Evolutionary conservation across 1,140 invertebrate species (phyloP).

Genomic region (Drosophila arawakana): DNA sequence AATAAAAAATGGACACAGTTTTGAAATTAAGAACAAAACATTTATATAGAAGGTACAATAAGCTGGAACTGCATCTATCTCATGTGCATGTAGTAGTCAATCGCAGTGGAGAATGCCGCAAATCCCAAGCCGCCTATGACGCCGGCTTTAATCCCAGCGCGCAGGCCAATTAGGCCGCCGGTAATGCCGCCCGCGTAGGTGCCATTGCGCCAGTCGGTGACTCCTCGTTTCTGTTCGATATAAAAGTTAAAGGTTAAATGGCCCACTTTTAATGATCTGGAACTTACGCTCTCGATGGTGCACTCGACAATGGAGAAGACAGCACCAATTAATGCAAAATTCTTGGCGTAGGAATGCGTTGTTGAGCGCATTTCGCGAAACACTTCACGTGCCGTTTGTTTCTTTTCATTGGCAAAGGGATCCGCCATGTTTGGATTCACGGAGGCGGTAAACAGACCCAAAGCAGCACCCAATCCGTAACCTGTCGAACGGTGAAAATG

Average conservation of each 20-base stretch:
- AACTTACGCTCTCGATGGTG: constrained; percentile 92
- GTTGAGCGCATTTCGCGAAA: constrained; percentile 96
- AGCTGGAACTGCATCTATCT: constrained; percentile 56
- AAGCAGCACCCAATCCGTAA: constrained; percentile 95
- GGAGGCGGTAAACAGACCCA: constrained; percentile 97
- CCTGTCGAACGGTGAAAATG: constrained; percentile 86
- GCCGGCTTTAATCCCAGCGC: constrained; percentile 97
- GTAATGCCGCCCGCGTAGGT: constrained; percentile 97
- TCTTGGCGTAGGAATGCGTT: constrained; percentile 97
- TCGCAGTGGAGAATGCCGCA: constrained; percentile 97
- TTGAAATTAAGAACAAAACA: constrained; percentile 61
- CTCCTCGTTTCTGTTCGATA: constrained; percentile 91
- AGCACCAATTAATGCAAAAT: constrained; percentile 97
- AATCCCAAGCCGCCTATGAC: constrained; percentile 96
- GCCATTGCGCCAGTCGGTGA: constrained; percentile 98
- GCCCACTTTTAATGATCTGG: background rate
- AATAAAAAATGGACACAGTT: background rate
- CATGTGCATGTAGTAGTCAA: constrained; percentile 96
- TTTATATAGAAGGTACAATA: constrained; percentile 53
- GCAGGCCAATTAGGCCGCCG: constrained; percentile 96
- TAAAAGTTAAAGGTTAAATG: constrained; percentile 54
- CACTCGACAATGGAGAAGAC: constrained; percentile 97
- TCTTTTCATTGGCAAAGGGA: constrained; percentile 89
- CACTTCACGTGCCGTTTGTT: constrained; percentile 93
- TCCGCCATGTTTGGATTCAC: constrained; percentile 94